Base-by-base conservation (phyloP, 2,888 invertebrate genomes). In the Lasioglossum malachurum region DNA sequence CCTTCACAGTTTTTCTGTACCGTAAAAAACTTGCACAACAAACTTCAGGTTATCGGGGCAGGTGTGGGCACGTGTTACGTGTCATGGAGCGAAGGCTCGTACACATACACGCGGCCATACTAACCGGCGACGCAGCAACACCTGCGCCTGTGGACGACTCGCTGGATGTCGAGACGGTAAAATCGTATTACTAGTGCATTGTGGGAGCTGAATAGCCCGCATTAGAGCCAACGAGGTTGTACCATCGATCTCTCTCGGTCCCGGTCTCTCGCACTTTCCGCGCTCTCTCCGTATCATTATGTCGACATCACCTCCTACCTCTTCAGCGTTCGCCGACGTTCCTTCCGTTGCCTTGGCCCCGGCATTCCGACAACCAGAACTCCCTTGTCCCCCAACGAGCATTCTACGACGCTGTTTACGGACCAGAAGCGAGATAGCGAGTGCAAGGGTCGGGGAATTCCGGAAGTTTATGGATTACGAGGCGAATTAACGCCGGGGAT, bases 111-210 rank as follows among this genome's bases (percentile, higher is more conserved):
- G 31, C 14, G 14, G 27, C 60, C 44, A 38, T 27, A 67, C 67
- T 19, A 67, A 19, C 67, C 31, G 53, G 67, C 19, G 46, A 16
- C 46, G 38, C 49, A 35, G 78, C 79, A 79, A 76, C 85, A 83
- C 79, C 89, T 90, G 89, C 31, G 82, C 71, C 75, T 67, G 80
- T 77, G 83, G 87, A 78, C 80, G 78, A 87, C 88, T 86, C 88
- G 89, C 80, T 84, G 85, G 78, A 73, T 79, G 84, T 81, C 79
- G 90, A 90, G 88, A 93, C 91, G 92, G 89, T 89, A 91, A 94
- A 95, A 95, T 95, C 94, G 94, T 94, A 94, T 95, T 95, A 94
- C 94, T 93, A 93, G 94, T 93, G 93, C 94, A 95, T 95, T 95
- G 95, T 94, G 93, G 94, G 83, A 92, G 92, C 92, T 95, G 94